A percentile compares a stretch with the other conserved stretches of the same genome.
phyloP scores from a whole-genome alignment of 2,113 vertebrate genomes.

The Pycnonotus jocosus region DNA sequence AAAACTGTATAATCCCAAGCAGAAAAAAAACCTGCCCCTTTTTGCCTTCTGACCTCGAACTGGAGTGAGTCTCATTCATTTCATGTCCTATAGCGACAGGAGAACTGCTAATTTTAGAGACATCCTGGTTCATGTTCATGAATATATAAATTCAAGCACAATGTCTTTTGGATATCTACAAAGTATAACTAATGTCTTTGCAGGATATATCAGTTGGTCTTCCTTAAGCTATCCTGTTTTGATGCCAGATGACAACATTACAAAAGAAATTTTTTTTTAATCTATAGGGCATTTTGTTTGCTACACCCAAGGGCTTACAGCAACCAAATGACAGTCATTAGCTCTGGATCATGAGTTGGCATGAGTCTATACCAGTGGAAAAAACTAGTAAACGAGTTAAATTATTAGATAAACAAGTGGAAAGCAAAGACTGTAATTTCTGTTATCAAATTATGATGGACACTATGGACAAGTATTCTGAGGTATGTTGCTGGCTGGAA shows the following conservation, averaged over 20 bases:
- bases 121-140: background rate
- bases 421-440: conserved; percentile 70
- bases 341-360: conserved; percentile 77
- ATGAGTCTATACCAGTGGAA: conserved; percentile 66
- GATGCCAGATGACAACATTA: background rate
- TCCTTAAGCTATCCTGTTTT: background rate
- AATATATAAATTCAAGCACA: background rate
- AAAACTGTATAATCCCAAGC: too few relatives aligned
- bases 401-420: conserved; percentile 71
- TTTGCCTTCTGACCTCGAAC: too few relatives aligned
- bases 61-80: too few relatives aligned
- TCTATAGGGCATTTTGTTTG: conserved; percentile 77
- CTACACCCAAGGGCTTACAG: conserved; percentile 70
- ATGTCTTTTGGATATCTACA: background rate
- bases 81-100: too few relatives aligned
- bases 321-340: conserved; percentile 60
- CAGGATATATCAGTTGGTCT: background rate
- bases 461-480: conserved; percentile 70
- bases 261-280: background rate
- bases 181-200: background rate
- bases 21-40: too few relatives aligned
- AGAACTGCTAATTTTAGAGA: background rate
- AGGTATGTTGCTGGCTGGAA: conserved; percentile 51
- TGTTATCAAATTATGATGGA: conserved; percentile 74
- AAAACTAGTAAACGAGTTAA: too few relatives aligned